These are phyloP conservation scores for Calliphora vomitoria DNA, from an alignment of 2,888 invertebrate species.

Conservation along the genomic window DNA sequence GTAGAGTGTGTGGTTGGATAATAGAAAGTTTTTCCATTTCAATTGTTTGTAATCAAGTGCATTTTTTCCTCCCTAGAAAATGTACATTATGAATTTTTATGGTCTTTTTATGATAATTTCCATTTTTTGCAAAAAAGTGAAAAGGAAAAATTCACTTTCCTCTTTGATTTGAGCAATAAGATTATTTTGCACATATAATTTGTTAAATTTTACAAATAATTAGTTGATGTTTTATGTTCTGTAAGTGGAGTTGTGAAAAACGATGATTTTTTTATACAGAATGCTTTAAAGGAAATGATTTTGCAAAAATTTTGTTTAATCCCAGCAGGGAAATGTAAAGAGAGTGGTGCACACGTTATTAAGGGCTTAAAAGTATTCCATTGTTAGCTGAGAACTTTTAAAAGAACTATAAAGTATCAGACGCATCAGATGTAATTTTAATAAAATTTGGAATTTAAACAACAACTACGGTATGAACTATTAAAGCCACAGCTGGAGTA, in stretches of 20 bases:
- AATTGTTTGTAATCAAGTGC: slow-evolving; percentile 49
- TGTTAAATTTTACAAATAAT: slow-evolving; percentile 46
- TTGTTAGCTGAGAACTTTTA: no score
- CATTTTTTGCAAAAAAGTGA: slow-evolving; percentile 56
- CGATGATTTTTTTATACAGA: slow-evolving; percentile 45
- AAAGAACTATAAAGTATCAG: no score
- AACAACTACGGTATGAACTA: no score
- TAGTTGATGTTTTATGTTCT: slow-evolving; percentile 42
- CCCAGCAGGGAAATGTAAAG: background rate
- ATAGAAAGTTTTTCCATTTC: slow-evolving; percentile 75
- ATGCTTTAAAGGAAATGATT: no score
- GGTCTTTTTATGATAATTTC: slow-evolving; percentile 71
- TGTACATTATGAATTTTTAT: slow-evolving; percentile 58
- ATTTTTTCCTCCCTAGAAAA: slow-evolving; percentile 12
- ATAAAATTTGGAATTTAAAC: no score
- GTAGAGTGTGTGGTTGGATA: slow-evolving; percentile 75
- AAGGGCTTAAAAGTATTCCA: no score
- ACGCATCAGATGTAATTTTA: no score
- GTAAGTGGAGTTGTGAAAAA: slow-evolving; percentile 51
- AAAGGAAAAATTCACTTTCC: slow-evolving; percentile 60
- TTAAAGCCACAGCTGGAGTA: no score
- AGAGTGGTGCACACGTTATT: no score
- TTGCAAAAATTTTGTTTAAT: background rate
- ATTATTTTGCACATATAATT: slow-evolving; percentile 65
- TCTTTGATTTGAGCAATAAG: slow-evolving; percentile 67